Percentiles rank a stretch among this genome's conserved stretches.
Evolutionary conservation across 2,888 invertebrate species (phyloP).

Genomic region (Cheiracanthium punctorium): DNA sequence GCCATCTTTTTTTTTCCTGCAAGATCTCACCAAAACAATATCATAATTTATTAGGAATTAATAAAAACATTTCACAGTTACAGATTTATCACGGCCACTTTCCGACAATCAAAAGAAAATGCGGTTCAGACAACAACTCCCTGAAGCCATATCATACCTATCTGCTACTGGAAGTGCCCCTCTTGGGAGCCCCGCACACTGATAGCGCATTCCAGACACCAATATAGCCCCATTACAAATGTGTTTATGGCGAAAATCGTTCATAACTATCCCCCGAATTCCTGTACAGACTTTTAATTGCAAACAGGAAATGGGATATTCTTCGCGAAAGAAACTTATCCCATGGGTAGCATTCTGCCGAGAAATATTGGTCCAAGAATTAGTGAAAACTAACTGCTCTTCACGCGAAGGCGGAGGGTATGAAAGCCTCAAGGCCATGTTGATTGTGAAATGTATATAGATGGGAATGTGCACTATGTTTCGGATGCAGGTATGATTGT

Average conservation of each 20-base stretch:
- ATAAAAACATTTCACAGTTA: too few relatives aligned
- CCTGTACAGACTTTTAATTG: slow-evolving; percentile 29
- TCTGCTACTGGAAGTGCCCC: neutral
- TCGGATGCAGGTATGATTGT: neutral
- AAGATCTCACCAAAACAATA: too few relatives aligned
- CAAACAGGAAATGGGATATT: neutral
- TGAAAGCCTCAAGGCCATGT: slow-evolving; percentile 43
- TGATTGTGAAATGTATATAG: slow-evolving; percentile 56
- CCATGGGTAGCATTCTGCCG: slow-evolving; percentile 44
- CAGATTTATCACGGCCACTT: too few relatives aligned
- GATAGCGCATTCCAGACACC: neutral
- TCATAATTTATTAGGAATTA: too few relatives aligned
- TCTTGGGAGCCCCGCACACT: neutral
- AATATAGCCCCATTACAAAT: slow-evolving; percentile 49
- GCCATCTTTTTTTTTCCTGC: too few relatives aligned
- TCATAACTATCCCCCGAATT: slow-evolving; percentile 31
- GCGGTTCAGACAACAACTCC: neutral
- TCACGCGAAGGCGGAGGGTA: slow-evolving; percentile 17
- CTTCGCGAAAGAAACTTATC: slow-evolving; percentile 28
- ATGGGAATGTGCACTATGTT: slow-evolving; percentile 22
- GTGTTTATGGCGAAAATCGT: slow-evolving; percentile 59
- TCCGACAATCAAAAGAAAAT: too few relatives aligned
- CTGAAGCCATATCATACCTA: neutral
- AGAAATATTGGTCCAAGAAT: slow-evolving; percentile 53
- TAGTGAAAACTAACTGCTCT: slow-evolving; percentile 47